These are phyloP conservation scores for Pteropus rufus DNA, from an alignment of 2,797 vertebrate genomes.

Conservation along the genomic window DNA sequence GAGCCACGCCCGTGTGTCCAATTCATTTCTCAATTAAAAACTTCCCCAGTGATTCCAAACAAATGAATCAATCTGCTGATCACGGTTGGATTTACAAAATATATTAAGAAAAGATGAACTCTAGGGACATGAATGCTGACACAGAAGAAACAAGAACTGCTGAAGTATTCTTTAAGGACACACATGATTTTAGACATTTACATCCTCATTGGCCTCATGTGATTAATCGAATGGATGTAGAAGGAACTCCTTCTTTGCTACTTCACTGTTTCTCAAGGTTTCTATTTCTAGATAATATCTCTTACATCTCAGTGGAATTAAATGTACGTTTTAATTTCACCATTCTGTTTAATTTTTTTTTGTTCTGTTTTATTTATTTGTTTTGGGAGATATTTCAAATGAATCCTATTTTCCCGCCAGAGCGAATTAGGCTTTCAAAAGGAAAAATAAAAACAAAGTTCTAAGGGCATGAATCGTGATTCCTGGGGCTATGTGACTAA, in stretches of 20 bases:
- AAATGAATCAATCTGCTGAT: neutral
- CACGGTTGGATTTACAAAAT: neutral
- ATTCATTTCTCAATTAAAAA: neutral
- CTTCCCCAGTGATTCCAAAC: neutral
- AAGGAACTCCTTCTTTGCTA: neutral
- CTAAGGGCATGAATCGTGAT: neutral
- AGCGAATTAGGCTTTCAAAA: neutral
- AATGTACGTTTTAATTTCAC: neutral
- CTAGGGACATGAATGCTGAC: neutral
- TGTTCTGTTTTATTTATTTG: neutral
- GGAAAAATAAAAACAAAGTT: neutral
- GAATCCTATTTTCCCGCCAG: neutral
- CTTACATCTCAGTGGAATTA: neutral
- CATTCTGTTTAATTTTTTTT: too few relatives aligned
- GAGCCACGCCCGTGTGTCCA: neutral
- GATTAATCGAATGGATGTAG: neutral
- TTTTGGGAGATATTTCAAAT: neutral
- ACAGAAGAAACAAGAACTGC: neutral
- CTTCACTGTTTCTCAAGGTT: neutral
- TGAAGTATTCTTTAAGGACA: neutral
- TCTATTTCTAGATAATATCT: neutral
- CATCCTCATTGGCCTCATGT: neutral
- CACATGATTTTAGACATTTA: neutral
- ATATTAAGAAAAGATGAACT: neutral
- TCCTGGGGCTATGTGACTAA: neutral